Evolutionary conservation across 2,888 invertebrate genomes (phyloP), one percentile per base, ranked within the genome.

Genomic region (Liposcelis brunnea): DNA sequence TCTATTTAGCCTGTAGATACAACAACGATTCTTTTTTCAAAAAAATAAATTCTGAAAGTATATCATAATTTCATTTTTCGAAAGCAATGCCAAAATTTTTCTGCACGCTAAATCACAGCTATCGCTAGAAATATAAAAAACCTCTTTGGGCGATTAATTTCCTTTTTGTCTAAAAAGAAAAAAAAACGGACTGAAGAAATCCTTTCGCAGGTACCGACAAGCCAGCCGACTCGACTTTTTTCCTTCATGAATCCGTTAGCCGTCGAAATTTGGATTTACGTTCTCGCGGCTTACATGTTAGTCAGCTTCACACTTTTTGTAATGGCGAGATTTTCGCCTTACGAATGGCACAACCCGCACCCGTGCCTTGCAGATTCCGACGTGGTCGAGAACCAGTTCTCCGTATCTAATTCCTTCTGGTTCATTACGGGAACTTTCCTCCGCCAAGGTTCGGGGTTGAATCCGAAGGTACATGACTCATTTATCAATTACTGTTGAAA

Each of bases 241-340:
- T 82, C 83, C 33, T 90, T 90, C 64, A 80, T 89, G 75, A 82
- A 83, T 57, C 89, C 89, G 0, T 64, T 90, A 54, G 83, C 85
- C 1, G 71, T 81, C 51, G 81, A 87, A 58, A 85, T 89, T 51
- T 90, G 90, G 89, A 64, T 86, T 47, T 85, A 81, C 63, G 80
- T 84, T 42, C 63, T 84, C 47, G 76, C 77, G 1, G 85, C 85
- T 32, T 89, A 86, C 62, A 67, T 85, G 45, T 66, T 84, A 38
- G 85, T 86, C 35, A 80, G 80, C 1, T 62, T 77, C 46, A 80
- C 80, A 34, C 76, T 87, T 68, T 86, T 81, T 63, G 70, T 83
- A 33, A 76, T 87, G 26, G 82, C 84, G 16, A 69, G 81, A 55
- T 79, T 85, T 63, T 80, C 79, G 31, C 84, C 84, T 1, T 80